Base-by-base conservation (phyloP, 1,140 invertebrate genomes). In the Vanessa atalanta region DNA sequence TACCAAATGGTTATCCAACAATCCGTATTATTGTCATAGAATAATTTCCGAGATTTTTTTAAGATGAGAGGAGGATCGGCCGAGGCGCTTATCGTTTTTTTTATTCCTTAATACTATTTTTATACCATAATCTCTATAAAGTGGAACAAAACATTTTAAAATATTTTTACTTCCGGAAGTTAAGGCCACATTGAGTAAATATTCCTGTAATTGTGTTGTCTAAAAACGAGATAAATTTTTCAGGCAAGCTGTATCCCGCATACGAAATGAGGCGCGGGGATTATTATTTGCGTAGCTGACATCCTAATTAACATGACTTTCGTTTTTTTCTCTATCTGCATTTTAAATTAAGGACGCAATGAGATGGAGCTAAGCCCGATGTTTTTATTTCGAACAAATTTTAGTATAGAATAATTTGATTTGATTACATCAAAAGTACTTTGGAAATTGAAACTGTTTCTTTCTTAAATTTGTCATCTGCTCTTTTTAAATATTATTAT, bases 281-380 rank as follows among this genome's bases (percentile, higher is more conserved):
- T 88, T 88, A 88, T 87, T 89, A 89, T 89, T 89, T 88, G 87
- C 86, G 75, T 81, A 87, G 78, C 84, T 85, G 86, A 89, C 87
- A 86, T 89, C 86, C 82, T 87, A 87, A 89, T 89, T 89, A 89
- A 86, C 81, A 86, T 83, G 83, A 84, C 81, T 85, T 88, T 79
- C 66, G 68, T 79, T 86, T 85, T 86, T 83, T 83, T 74, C 3
- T 51, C 83, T 84, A 80, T 85, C 78, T 77, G 65, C 77, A 37
- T 63, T 50, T 47, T 13, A 71, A 76, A 76, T 72, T 70, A 69
- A 48, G 65, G 65, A 37, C 57, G 23, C 57, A 51, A 55, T 55
- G 51, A 55, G 63, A 70, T 70, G 57, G 47, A 63, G 37, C 37
- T 43, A 43, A 43, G 37, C 9, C 37, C 6, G 9, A 43, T 43